phyloP scores from a whole-genome alignment of 2,797 vertebrate genomes.

The Acropternis orthonyx region DNA sequence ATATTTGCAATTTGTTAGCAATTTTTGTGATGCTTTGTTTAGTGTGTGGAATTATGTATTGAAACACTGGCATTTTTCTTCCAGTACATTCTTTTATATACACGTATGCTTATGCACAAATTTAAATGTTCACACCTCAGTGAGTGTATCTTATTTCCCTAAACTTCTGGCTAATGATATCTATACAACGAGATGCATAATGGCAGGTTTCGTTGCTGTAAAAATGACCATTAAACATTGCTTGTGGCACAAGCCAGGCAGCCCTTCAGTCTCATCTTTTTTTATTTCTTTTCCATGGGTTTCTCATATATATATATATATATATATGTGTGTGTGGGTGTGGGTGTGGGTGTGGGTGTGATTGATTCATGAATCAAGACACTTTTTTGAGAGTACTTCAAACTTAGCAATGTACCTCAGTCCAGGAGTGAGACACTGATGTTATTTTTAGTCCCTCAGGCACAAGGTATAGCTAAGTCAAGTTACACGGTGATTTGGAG shows the following conservation, averaged over 20 bases:
- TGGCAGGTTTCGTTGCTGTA: neutral
- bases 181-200: neutral
- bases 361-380: slow-evolving; percentile 20
- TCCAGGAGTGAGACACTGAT: neutral
- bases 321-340: neutral
- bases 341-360: neutral
- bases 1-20: slow-evolving; percentile 39
- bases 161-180: neutral
- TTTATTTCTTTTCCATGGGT: neutral
- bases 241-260: neutral
- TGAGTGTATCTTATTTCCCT: neutral
- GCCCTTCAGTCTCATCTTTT: neutral
- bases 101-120: neutral
- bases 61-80: neutral
- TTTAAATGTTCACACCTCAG: neutral
- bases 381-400: slow-evolving; percentile 7
- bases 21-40: slow-evolving; percentile 33
- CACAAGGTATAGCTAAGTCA: slow-evolving; percentile 15
- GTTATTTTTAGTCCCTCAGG: neutral
- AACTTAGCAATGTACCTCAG: slow-evolving; percentile 17
- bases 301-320: neutral
- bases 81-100: neutral
- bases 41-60: neutral
- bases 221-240: neutral
- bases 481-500: slow-evolving; percentile 67